Conservation (phyloP, 1,140 invertebrate genomes). For the Drosophila nigrodunni region DNA sequence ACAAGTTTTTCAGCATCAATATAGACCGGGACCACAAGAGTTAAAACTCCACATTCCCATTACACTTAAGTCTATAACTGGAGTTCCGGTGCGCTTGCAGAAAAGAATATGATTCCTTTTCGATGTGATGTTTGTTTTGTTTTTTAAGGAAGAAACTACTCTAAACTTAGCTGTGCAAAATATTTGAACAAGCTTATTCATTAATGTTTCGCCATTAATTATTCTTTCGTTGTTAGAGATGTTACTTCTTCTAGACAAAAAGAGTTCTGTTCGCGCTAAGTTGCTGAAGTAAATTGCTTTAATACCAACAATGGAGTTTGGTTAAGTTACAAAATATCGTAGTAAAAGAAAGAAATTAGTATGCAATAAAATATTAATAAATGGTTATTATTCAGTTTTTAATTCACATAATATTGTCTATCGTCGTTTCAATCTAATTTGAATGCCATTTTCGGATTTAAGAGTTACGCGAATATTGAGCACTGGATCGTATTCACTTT, state of each 20-base stretch:
- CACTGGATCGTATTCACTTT: constrained; percentile 77
- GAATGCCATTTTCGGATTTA: constrained; percentile 79
- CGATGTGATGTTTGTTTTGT: too few species aligned
- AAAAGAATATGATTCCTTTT: constrained; percentile 13
- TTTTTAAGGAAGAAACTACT: too few species aligned
- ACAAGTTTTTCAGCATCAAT: constrained; percentile 23
- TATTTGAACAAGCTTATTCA: too few species aligned
- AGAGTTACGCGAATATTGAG: constrained; percentile 74
- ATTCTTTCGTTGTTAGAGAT: too few species aligned
- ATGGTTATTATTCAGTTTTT: neutral
- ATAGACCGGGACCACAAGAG: constrained; percentile 46
- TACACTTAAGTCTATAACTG: constrained; percentile 60
- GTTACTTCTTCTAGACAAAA: too few species aligned
- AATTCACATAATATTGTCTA: neutral
- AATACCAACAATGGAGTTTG: too few species aligned
- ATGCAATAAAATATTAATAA: neutral
- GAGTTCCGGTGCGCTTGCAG: constrained; percentile 40
- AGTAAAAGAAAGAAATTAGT: neutral
- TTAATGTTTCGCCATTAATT: too few species aligned
- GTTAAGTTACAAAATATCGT: too few species aligned
- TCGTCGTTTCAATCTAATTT: constrained; percentile 62
- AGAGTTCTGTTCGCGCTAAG: too few species aligned
- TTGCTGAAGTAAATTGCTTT: too few species aligned
- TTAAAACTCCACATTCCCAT: constrained; percentile 39
- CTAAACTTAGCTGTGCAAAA: too few species aligned